Evolutionary conservation across 92 coral and sea anemone species (phyloP).

Genomic region (Zoanthus sansibaricus): DNA sequence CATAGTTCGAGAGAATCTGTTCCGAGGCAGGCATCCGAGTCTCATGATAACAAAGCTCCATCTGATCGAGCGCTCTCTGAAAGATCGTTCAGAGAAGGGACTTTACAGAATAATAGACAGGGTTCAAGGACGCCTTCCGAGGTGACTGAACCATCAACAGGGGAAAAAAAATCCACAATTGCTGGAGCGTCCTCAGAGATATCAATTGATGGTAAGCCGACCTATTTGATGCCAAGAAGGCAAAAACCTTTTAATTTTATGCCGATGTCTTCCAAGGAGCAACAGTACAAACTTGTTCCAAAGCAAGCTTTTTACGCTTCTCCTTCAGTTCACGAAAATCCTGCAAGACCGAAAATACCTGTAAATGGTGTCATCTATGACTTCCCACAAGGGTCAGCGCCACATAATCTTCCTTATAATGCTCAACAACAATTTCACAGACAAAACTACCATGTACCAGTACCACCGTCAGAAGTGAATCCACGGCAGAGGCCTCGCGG

Average conservation of each 20-base stretch:
- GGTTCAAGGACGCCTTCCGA: conserved; percentile 86
- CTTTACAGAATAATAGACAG: conserved; percentile 55
- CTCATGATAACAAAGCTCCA: conserved; percentile 24
- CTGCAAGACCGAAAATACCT: conserved; percentile 34
- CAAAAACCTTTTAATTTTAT: conserved; percentile 41
- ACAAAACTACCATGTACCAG: conserved; percentile 16
- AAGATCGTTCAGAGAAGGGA: conserved; percentile 57
- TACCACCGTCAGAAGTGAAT: conserved; percentile 16
- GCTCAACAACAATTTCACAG: conserved; percentile 24
- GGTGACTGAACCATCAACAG: conserved; percentile 60
- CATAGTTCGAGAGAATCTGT: conserved; percentile 45
- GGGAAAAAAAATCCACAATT: conserved; percentile 66
- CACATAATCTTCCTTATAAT: conserved; percentile 6
- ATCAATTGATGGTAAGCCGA: conserved; percentile 57
- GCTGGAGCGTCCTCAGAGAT: conserved; percentile 77
- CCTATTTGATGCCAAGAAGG: conserved; percentile 39
- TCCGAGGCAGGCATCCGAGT: background rate
- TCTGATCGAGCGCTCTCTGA: conserved; percentile 73
- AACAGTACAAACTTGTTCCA: conserved; percentile 25
- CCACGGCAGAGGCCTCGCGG: conserved; percentile 19
- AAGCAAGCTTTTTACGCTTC: conserved; percentile 21
- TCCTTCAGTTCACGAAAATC: conserved; percentile 27
- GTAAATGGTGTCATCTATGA: conserved; percentile 45
- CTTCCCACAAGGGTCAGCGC: conserved; percentile 26
- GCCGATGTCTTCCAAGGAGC: conserved; percentile 31